Base-by-base conservation (phyloP, 2,888 invertebrate species). In the Stegana nigrithorax region DNA sequence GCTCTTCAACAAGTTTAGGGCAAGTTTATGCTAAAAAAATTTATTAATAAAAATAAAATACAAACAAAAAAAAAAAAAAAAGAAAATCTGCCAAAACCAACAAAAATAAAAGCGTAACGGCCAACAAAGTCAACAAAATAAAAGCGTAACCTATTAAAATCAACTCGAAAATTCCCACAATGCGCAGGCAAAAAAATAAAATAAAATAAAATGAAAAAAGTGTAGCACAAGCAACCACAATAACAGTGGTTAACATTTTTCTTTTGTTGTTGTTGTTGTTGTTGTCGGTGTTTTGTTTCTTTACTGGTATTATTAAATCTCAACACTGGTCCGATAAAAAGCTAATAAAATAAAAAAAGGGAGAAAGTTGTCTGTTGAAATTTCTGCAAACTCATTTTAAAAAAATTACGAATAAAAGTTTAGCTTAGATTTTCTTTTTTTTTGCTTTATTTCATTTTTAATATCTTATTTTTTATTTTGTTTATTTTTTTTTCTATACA, bases 221-320 rank as follows among this genome's bases (percentile, higher is more conserved):
- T 45, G 19, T 45, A 17, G 56, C 45, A 57, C 25, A 59, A 57
- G 62, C 47, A 60, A 64, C 32, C 55, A 45, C 59, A 66, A 67
- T 65, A 63, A 58, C 67, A 68, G 25, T 17, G 67, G 39, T 64
- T 65, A 71, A 73, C 71, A 75, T 76, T 78, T 57, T 50, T 50
- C 29, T 47, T 53, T 60, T 56, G 36, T 55, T 59, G 27, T 39
- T 57, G 53, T 63, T 64, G 56, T 47, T 60, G 59, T 57, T 66
- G 47, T 62, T 65, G 59, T 65, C 62, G 51, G 57, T 66, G 64
- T 59, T 72, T 67, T 51, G n/a, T 69, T 67, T 59, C 67, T 78
- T 70, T 75, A 74, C 75, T n/a, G 14, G 51, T 14, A 78, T 73
- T 75, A 79, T 79, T 75, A 75, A 75, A 77, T 77, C 80, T 70